Percentiles rank a stretch among this genome's conserved stretches.
These are phyloP conservation scores for Phalloptychus januarius DNA, from an alignment of 2,797 vertebrate species.

Conservation along the genomic window DNA sequence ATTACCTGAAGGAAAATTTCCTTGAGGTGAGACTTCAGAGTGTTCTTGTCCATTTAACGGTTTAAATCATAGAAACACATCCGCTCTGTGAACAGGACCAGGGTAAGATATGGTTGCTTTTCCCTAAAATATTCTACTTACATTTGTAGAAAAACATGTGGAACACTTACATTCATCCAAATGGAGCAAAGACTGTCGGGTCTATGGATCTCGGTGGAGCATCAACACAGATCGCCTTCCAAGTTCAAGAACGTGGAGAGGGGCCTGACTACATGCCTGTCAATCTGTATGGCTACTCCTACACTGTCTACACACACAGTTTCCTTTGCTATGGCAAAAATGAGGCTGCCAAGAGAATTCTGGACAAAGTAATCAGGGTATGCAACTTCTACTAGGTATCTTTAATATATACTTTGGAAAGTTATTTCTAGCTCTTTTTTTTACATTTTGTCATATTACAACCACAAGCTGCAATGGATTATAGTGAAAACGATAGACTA, in stretches of 20 bases:
- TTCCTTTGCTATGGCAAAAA: slow-evolving; percentile 95
- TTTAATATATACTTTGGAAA: neutral
- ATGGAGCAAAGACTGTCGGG: slow-evolving; percentile 83
- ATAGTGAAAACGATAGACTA: neutral
- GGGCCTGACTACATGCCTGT: slow-evolving; percentile 65
- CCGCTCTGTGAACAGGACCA: neutral
- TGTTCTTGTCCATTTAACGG: neutral
- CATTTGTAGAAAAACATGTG: slow-evolving; percentile 85
- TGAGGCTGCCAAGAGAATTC: slow-evolving; percentile 88
- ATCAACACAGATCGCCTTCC: slow-evolving; percentile 94
- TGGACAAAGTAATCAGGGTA: slow-evolving; percentile 86
- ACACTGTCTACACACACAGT: slow-evolving; percentile 92
- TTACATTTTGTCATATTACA: neutral
- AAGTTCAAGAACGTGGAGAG: slow-evolving; percentile 54
- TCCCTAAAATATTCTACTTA: neutral
- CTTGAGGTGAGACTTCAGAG: slow-evolving; percentile 81
- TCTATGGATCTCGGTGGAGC: slow-evolving; percentile 95
- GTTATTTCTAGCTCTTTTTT: neutral
- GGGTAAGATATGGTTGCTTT: neutral
- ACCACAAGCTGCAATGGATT: neutral
- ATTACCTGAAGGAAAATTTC: slow-evolving; percentile 96
- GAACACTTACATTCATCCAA: slow-evolving; percentile 84
- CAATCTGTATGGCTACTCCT: slow-evolving; percentile 89
- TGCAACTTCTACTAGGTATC: neutral
- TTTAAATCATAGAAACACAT: neutral